phyloP scores from a whole-genome alignment of 2,113 vertebrate species.

The Procapra przewalskii region DNA sequence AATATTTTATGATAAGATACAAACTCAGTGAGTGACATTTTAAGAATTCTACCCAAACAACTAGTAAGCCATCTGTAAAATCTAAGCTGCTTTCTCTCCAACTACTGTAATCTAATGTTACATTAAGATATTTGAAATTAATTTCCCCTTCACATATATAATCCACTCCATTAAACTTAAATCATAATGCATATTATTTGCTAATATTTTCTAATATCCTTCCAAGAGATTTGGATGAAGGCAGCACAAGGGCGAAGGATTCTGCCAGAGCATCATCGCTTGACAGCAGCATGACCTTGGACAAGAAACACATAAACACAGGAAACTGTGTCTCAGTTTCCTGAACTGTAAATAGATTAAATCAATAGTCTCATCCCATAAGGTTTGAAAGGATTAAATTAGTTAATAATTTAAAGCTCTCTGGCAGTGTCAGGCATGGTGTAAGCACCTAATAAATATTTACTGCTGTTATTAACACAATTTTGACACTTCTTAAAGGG shows the following conservation, averaged over 20 bases:
- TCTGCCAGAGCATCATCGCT: rapidly evolving
- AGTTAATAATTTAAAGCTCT: slow-evolving; percentile 63
- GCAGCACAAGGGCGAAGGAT: neutral
- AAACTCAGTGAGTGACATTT: neutral
- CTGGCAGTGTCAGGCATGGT: neutral
- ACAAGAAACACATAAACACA: neutral
- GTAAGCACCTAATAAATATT: slow-evolving; percentile 57
- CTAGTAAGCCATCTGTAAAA: neutral
- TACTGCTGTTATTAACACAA: slow-evolving; percentile 47
- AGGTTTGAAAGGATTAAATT: slow-evolving; percentile 43
- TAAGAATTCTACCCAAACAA: neutral
- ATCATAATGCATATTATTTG: neutral
- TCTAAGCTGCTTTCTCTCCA: neutral
- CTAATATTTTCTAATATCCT: neutral
- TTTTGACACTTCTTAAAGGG: slow-evolving; percentile 49
- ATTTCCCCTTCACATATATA: slow-evolving; percentile 1
- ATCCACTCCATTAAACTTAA: slow-evolving; percentile 4
- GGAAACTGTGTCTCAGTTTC: neutral
- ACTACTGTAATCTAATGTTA: neutral
- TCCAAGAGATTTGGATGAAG: neutral
- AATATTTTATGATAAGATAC: neutral
- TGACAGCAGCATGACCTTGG: neutral
- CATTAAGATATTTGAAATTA: slow-evolving; percentile 31
- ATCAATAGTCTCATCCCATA: slow-evolving; percentile 34
- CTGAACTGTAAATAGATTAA: slow-evolving; percentile 51